Percentiles rank a stretch among this genome's conserved stretches.
phyloP scores from a whole-genome alignment of 30 jellyfish, hydroid and myxozoan genomes.

The Sanderia malayensis region DNA sequence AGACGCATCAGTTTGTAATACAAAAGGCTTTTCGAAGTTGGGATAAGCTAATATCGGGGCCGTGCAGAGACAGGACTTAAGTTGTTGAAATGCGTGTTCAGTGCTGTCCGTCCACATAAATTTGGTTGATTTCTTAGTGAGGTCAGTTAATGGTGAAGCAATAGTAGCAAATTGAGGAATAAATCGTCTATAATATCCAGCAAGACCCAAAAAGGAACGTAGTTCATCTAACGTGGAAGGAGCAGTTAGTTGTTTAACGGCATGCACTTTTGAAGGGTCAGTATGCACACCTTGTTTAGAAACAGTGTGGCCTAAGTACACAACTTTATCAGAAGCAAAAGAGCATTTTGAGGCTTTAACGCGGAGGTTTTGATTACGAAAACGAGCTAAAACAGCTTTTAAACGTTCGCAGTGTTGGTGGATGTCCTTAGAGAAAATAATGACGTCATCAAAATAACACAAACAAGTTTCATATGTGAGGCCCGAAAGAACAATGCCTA shows the following conservation, averaged over 20 bases:
- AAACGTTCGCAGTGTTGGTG: constrained; percentile 31
- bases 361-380: constrained; percentile 24
- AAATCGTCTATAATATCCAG: constrained; percentile 35
- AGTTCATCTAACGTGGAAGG: constrained; percentile 20
- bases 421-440: constrained; percentile 21
- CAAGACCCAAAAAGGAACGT: constrained; percentile 57
- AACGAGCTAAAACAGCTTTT: constrained; percentile 14
- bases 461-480: constrained; percentile 23
- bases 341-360: constrained; percentile 52
- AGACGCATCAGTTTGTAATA: constrained; percentile 35
- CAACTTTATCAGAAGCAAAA: constrained; percentile 40
- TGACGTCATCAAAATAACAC: constrained; percentile 53
- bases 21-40: constrained; percentile 22
- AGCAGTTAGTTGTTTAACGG: not conserved
- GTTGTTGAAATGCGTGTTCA: constrained; percentile 8
- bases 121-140: constrained; percentile 17
- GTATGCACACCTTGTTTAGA: constrained; percentile 22
- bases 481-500: constrained; percentile 38
- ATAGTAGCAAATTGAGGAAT: constrained; percentile 36
- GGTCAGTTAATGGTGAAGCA: constrained; percentile 37
- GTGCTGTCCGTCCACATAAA: constrained; percentile 31
- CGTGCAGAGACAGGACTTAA: constrained; percentile 12
- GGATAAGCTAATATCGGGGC: constrained; percentile 57
- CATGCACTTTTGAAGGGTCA: constrained; percentile 20
- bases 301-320: constrained; percentile 33